Base-by-base conservation (phyloP, 2,113 vertebrate genomes). In the Girardinichthys multiradiatus region DNA sequence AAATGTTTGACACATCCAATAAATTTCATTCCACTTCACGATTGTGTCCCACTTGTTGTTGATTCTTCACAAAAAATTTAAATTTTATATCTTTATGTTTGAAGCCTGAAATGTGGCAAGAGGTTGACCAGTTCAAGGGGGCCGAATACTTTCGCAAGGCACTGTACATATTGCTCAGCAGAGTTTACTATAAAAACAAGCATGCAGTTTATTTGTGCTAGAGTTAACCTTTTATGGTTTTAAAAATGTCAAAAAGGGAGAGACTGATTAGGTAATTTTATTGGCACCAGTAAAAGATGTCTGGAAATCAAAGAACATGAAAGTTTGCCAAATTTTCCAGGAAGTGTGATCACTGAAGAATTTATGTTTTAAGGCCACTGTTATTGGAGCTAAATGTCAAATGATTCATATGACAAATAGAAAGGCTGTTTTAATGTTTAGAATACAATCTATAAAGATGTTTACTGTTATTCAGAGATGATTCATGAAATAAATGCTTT, bases 401-500 rank as follows among this genome's bases (percentile, higher is more conserved):
- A 28, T 17, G 4, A 39, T 33, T 24, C 33, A 6, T 60, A 5
- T 24, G 21, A 24, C 19, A 21, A 33, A 39, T 39, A 3, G 31
- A 33, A 6, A 30, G 29, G 58, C 28, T 29, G 57, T 10, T 27
- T 58, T 11, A 29, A 3, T 12, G 3, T 14, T 8, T 2, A 61
- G 9, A 61, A 33, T 19, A 59, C 6, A 59, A 28, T 29, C 13
- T 59, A 6, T 59, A 29, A 28, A 59, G 11, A 60, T 30, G 29
- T 31, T 61, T 61, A 8, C 28, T 61, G 17, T 61, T 31, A 4
- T 31, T 29, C 28, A 31, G 28, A 31, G 7, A 61, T 15, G 58
- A 31, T 31, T 60, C 58, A 30, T 28, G 51, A 35, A 57, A 51
- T 51, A 24, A 51, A 48, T 24, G 21, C 72, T 68, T 80, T 75